These are phyloP conservation scores for Aeoliscus strigatus DNA, from an alignment of 2,797 vertebrate species.

Conservation along the genomic window DNA sequence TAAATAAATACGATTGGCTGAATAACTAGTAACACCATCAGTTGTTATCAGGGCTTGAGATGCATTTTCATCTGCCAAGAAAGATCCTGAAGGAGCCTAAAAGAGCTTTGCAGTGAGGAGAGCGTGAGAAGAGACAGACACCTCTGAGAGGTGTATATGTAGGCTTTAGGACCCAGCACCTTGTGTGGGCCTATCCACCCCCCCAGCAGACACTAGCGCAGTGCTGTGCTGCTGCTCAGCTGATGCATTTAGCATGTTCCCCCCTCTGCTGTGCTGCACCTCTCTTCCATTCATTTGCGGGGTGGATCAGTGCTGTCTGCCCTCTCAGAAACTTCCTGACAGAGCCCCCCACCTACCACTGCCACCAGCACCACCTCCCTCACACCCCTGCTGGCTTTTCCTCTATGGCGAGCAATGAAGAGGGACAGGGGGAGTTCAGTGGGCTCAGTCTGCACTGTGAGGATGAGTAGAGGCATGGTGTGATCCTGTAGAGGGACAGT, in stretches of 20 bases:
- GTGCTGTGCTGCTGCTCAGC: constrained; percentile 82
- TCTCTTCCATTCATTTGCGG: constrained; percentile 23
- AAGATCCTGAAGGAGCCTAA: background rate
- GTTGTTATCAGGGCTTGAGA: no score
- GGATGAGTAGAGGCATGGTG: constrained; percentile 44
- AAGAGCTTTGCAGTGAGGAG: background rate
- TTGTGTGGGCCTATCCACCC: constrained; percentile 52
- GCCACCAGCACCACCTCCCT: no score
- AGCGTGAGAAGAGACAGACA: background rate
- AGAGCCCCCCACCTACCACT: no score
- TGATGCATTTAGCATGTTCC: constrained; percentile 62
- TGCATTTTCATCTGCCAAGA: constrained; percentile 4
- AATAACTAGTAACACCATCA: no score
- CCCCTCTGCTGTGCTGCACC: background rate
- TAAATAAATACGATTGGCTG: no score
- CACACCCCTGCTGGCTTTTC: constrained; percentile 1
- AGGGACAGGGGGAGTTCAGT: constrained; percentile 14
- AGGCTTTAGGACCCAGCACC: constrained; percentile 88
- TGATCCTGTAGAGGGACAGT: constrained; percentile 33
- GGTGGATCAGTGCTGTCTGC: constrained; percentile 6
- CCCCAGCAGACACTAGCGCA: constrained; percentile 80
- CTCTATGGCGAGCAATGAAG: constrained; percentile 21
- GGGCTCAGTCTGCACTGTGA: constrained; percentile 15
- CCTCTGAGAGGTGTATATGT: background rate
- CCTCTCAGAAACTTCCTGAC: constrained; percentile 26